phyloP scores from a whole-genome alignment of 2,888 invertebrate species.

The Ectropis crepuscularia region DNA sequence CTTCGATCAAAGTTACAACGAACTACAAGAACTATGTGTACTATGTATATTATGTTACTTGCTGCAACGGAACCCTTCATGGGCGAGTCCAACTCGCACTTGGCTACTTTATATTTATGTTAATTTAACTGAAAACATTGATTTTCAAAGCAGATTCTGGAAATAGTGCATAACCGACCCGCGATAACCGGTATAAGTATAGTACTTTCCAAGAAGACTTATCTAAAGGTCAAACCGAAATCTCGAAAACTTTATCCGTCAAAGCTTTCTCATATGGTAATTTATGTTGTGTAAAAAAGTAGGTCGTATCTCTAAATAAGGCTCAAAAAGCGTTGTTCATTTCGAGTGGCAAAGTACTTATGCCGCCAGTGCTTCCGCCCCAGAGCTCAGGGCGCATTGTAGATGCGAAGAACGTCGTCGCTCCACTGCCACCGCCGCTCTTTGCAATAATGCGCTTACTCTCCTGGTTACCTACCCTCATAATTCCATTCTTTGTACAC shows the following conservation, averaged over 20 bases:
- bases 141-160: too few relatives aligned
- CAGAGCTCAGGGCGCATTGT: slow-evolving; percentile 75
- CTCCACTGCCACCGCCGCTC: slow-evolving; percentile 59
- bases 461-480: slow-evolving; percentile 68
- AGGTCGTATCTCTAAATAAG: slow-evolving; percentile 64
- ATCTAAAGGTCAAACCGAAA: too few relatives aligned
- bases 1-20: too few relatives aligned
- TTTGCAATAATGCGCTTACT: slow-evolving; percentile 80
- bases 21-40: too few relatives aligned
- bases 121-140: too few relatives aligned
- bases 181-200: too few relatives aligned
- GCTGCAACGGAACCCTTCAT: too few relatives aligned
- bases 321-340: slow-evolving; percentile 71
- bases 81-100: too few relatives aligned
- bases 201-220: too few relatives aligned
- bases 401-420: slow-evolving; percentile 72
- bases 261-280: slow-evolving; percentile 55
- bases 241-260: slow-evolving; percentile 9
- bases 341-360: slow-evolving; percentile 74
- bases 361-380: slow-evolving; percentile 67
- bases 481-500: slow-evolving; percentile 74
- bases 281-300: slow-evolving; percentile 59
- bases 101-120: too few relatives aligned
- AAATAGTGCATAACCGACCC: too few relatives aligned
- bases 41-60: too few relatives aligned